Percentiles rank a stretch among this genome's conserved stretches.
Conservation (phyloP, 2,113 vertebrate species). For the Sinocyclocheilus grahami region DNA sequence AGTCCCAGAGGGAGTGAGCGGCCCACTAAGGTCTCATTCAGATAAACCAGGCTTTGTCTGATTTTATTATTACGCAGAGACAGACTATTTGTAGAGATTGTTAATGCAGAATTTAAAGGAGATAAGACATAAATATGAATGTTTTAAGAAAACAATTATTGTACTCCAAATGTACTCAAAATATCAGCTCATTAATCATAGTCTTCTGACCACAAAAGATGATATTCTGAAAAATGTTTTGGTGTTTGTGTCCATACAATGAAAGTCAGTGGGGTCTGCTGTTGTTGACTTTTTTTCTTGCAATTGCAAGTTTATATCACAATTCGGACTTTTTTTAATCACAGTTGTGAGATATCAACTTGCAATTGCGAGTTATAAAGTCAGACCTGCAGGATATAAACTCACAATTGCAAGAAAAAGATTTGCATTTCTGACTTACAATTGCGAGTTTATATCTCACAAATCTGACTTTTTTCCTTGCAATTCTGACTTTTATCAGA, state of each 20-base stretch:
- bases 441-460: too few species aligned
- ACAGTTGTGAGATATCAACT: too few species aligned
- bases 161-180: background rate
- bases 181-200: background rate
- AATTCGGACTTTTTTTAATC: too few species aligned
- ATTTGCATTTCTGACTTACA: too few species aligned
- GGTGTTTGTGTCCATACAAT: background rate
- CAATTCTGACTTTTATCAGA: too few species aligned
- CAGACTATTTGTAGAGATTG: background rate
- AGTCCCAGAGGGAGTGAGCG: background rate
- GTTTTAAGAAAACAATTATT: background rate
- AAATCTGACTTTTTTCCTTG: too few species aligned
- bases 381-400: too few species aligned
- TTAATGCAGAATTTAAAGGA: background rate
- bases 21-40: background rate
- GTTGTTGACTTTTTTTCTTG: too few species aligned
- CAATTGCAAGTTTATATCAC: too few species aligned
- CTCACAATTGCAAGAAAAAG: too few species aligned
- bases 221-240: background rate
- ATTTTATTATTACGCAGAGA: background rate
- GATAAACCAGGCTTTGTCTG: background rate
- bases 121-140: background rate
- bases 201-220: background rate
- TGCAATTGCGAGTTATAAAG: too few species aligned
- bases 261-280: background rate